Conservation (phyloP, 2,888 invertebrate species). For the Chrysina gloriosa region DNA sequence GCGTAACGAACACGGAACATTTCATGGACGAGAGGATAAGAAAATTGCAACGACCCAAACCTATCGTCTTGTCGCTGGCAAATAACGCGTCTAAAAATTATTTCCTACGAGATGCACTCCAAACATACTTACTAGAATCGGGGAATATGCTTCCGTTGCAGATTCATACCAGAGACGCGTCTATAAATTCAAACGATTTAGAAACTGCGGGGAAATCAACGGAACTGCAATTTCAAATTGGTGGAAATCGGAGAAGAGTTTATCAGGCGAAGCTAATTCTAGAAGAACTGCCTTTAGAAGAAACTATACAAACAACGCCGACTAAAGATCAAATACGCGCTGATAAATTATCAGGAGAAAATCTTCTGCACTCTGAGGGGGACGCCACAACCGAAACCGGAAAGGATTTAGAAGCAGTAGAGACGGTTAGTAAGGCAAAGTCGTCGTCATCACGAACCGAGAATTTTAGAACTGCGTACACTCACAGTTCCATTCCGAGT, state of each 20-base stretch:
- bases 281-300: not conserved
- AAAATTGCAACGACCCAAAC: conserved; percentile 16
- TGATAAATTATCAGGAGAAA: not conserved
- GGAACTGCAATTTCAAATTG: not conserved
- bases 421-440: not conserved
- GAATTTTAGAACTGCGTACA: not conserved
- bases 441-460: not conserved
- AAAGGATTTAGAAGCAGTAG: not conserved
- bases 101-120: not conserved
- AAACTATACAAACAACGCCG: not conserved
- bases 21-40: conserved; percentile 24
- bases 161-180: not conserved
- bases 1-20: conserved; percentile 2
- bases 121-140: not conserved
- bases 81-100: not conserved
- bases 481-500: not conserved
- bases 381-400: too few species aligned
- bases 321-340: not conserved
- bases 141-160: not conserved
- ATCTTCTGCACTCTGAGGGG: too few species aligned
- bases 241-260: not conserved
- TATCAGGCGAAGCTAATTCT: not conserved
- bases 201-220: not conserved
- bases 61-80: conserved; percentile 1
- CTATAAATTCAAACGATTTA: not conserved